These are phyloP conservation scores for Pseudomyrmex gracilis DNA, from an alignment of 1,140 invertebrate species.

Conservation along the genomic window DNA sequence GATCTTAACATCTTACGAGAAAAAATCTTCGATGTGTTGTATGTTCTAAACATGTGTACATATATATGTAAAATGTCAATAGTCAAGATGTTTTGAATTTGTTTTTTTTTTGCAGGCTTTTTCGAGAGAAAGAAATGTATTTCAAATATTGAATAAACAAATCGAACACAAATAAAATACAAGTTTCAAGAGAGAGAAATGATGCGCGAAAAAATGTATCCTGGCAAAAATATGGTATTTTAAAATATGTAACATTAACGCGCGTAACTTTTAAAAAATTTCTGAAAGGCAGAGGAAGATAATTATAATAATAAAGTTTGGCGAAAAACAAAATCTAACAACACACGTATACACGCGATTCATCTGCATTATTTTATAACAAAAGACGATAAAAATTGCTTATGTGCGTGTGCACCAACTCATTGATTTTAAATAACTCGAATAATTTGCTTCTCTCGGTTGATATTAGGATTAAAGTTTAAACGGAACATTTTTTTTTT, in stretches of 20 bases:
- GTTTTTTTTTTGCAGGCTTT: background rate
- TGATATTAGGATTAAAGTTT: background rate
- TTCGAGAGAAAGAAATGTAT: conserved; percentile 23
- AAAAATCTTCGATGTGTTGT: background rate
- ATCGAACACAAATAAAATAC: conserved; percentile 35
- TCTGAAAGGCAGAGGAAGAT: conserved; percentile 46
- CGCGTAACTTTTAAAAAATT: conserved; percentile 27
- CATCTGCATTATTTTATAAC: background rate
- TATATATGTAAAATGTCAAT: too few relatives aligned
- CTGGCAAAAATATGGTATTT: conserved; percentile 36
- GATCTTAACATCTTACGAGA: background rate
- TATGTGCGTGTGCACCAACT: background rate
- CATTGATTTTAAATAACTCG: background rate
- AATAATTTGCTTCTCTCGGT: background rate
- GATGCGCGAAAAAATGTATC: conserved; percentile 59
- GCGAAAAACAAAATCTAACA: background rate
- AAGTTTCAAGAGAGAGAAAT: conserved; percentile 15
- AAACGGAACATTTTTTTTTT: conserved; percentile 10
- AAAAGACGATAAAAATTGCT: background rate
- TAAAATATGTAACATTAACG: conserved; percentile 45
- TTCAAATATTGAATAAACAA: background rate
- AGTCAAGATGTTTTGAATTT: background rate
- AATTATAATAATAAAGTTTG: background rate
- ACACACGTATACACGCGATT: background rate
- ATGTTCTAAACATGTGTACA: background rate